These are phyloP conservation scores for Drosophila macrospina DNA, from an alignment of 2,888 invertebrate genomes.

Conservation along the genomic window DNA sequence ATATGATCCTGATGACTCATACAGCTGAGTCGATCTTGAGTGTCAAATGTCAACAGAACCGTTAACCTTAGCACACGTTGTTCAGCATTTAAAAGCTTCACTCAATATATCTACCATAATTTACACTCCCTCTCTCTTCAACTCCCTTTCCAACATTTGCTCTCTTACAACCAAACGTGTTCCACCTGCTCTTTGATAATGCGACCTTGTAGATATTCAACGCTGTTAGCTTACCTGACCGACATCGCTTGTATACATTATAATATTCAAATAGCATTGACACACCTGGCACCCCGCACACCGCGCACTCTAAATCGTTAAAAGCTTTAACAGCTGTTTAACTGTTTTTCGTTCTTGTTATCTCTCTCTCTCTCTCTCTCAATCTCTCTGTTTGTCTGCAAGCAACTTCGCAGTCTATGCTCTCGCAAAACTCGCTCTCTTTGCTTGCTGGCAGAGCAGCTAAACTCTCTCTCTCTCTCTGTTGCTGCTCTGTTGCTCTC, in stretches of 20 bases:
- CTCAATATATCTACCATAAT: not conserved
- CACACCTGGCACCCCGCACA: not conserved
- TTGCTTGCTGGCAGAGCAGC: not conserved
- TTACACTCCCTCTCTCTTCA: not conserved
- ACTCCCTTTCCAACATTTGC: too few relatives aligned
- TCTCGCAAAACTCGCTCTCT: slow-evolving; percentile 3
- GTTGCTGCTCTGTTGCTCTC: slow-evolving; percentile 6
- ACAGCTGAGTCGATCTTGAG: not conserved
- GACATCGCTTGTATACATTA: slow-evolving; percentile 16
- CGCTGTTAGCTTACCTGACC: slow-evolving; percentile 6
- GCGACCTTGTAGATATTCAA: slow-evolving; percentile 37
- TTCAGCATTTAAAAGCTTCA: slow-evolving; percentile 9
- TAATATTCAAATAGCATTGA: slow-evolving; percentile 10
- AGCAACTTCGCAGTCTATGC: slow-evolving; percentile 16
- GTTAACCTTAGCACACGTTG: not conserved
- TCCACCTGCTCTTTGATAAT: slow-evolving; percentile 13
- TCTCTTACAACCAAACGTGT: slow-evolving; percentile 27
- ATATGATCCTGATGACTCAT: slow-evolving; percentile 15
- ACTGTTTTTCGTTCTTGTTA: slow-evolving; percentile 3
- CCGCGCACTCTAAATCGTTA: not conserved
- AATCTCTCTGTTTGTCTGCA: slow-evolving; percentile 6
- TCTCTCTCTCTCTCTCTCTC: not conserved
- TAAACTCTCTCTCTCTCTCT: slow-evolving; percentile 1
- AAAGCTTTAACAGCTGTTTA: slow-evolving; percentile 52
- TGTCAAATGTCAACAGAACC: not conserved